Evolutionary conservation across 2,797 vertebrate genomes (phyloP).

Genomic region (Cyclopterus lumpus): DNA sequence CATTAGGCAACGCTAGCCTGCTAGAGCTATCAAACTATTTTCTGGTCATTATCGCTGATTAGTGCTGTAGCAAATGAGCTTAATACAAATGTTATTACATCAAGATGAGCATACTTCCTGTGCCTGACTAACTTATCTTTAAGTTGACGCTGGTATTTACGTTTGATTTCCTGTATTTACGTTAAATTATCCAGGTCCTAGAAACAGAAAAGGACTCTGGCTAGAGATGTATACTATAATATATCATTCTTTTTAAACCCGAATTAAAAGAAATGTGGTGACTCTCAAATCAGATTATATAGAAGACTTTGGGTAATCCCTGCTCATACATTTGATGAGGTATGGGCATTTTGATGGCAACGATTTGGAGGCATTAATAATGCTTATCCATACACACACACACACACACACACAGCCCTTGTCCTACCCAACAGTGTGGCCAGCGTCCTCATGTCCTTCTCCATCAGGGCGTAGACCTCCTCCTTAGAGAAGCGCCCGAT

Average conservation of each 20-base stretch:
- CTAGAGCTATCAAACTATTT: neutral
- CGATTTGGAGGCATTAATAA: slow-evolving; percentile 1
- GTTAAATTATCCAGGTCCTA: neutral
- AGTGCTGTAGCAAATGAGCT: slow-evolving; percentile 2
- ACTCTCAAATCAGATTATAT: slow-evolving; percentile 11
- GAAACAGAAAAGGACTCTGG: neutral
- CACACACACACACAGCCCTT: neutral
- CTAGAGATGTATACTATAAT: neutral
- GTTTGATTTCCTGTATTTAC: neutral
- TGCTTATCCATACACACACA: neutral
- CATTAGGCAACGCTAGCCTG: slow-evolving; percentile 21
- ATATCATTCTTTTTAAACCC: slow-evolving; percentile 18
- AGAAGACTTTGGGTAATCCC: slow-evolving; percentile 24
- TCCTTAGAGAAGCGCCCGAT: slow-evolving; percentile 96
- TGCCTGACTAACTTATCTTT: neutral
- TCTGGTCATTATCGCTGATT: slow-evolving; percentile 4
- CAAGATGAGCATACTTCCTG: neutral
- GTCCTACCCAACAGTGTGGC: slow-evolving; percentile 91
- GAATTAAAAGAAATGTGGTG: neutral
- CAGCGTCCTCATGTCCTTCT: slow-evolving; percentile 97
- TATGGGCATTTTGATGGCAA: neutral
- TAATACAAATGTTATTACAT: neutral
- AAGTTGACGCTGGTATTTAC: neutral
- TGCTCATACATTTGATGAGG: neutral
- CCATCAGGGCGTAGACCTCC: slow-evolving; percentile 95